Evolutionary conservation across 1,140 invertebrate genomes (phyloP), one percentile per base, ranked within the genome.

Genomic region (Lordiphosa mommai): DNA sequence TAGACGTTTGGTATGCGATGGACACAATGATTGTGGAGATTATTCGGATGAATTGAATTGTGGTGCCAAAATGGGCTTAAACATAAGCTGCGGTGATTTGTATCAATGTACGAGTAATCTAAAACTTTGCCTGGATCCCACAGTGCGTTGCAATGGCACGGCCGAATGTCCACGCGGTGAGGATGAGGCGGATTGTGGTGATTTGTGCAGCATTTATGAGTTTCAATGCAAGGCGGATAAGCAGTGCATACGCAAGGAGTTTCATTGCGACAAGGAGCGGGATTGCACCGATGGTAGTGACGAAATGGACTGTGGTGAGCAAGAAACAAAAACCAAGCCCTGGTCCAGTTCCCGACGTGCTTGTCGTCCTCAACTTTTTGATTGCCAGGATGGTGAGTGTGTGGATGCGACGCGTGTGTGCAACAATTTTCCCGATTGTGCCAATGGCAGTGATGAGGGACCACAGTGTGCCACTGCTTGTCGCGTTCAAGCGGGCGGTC

Each of bases 161-260:
- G 61, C 89, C 1, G 94, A 96, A 47, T 96, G 95, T 84, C 92
- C 93, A 0, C 92, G 92, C 32, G 92, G 92, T 2, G 92, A 92
- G 38, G 93, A 94, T 63, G 93, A 94, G 66, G 72, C 65, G 0
- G 89, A 89, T 3, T 94, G 93, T 48, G 88, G 84, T 0, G 73
- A 67, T 4, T 44, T 86, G 20, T 91, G 91, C 64, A 72, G 86
- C 36, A 59, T 89, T 1, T 90, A 92, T 30, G 91, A 93, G 63
- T 90, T 90, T 29, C 89, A 91, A 68, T 94, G 94, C 73, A 64
- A 65, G 0, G 60, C 61, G 0, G 90, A 87, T 17, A 72, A 89
- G n/a, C 70, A 89, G 37, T 92, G 92, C 68, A 91, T 92, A 27
- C 91, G 92, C 0, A 76, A 76, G 8, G 82, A 90, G 10, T 94